phyloP scores from a whole-genome alignment of 2,888 invertebrate genomes.

The Meta bourneti region DNA sequence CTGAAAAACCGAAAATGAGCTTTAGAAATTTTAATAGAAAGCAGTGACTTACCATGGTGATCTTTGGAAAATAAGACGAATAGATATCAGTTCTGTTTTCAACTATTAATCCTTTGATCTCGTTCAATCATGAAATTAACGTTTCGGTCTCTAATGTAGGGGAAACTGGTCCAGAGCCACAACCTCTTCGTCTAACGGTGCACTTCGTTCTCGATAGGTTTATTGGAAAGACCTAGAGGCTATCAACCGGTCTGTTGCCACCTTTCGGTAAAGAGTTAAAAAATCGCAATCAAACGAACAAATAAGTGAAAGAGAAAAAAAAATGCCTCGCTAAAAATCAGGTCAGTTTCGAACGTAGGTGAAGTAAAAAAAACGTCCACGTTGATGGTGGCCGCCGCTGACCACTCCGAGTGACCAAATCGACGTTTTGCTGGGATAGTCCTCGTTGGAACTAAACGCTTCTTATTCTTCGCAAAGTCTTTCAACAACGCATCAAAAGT shows the following conservation, averaged over 20 bases:
- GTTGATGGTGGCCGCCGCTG: constrained; percentile 18
- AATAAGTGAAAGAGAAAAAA: constrained; percentile 32
- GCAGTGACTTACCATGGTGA: constrained; percentile 39
- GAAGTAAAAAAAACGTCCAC: constrained; percentile 34
- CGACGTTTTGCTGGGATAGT: constrained; percentile 38
- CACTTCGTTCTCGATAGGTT: constrained; percentile 53
- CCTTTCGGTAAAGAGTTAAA: constrained; percentile 60
- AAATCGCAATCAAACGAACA: constrained; percentile 32
- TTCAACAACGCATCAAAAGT: constrained; percentile 26
- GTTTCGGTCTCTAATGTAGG: constrained; percentile 17
- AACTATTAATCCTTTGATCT: constrained; percentile 60
- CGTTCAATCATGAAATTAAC: constrained; percentile 53
- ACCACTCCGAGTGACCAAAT: constrained; percentile 20
- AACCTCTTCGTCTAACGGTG: constrained; percentile 13
- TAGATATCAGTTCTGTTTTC: not conserved
- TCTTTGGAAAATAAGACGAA: constrained; percentile 7
- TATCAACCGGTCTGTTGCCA: constrained; percentile 69
- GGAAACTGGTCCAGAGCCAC: constrained; percentile 54
- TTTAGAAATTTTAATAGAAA: not conserved
- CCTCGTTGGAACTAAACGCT: constrained; percentile 37
- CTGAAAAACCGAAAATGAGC: too few species aligned
- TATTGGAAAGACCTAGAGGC: constrained; percentile 55
- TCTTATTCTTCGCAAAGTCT: constrained; percentile 30
- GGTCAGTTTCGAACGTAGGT: constrained; percentile 71
- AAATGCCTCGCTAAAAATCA: constrained; percentile 46